phyloP scores from a whole-genome alignment of 1,140 invertebrate genomes.

The Episyrphus balteatus region DNA sequence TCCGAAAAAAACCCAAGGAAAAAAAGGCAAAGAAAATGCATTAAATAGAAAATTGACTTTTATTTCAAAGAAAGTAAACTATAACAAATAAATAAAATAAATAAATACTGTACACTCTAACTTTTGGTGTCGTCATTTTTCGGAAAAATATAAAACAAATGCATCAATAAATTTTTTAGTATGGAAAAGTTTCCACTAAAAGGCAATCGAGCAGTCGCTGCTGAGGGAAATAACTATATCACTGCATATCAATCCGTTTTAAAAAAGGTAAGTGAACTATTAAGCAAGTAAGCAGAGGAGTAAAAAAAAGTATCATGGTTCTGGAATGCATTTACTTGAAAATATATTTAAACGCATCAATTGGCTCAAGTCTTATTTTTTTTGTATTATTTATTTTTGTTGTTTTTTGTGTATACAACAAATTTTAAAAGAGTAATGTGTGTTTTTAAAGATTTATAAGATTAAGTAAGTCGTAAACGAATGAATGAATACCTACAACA shows the following conservation, averaged over 20 bases:
- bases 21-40: too few relatives aligned
- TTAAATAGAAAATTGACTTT: background rate
- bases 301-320: background rate
- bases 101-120: conserved; percentile 1
- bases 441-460: conserved; percentile 10
- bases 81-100: background rate
- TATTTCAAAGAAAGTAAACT: background rate
- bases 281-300: background rate
- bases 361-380: background rate
- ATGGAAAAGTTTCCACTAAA: conserved; percentile 45
- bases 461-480: conserved; percentile 7
- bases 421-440: background rate
- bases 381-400: background rate
- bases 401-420: background rate
- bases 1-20: background rate
- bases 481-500: conserved; percentile 5
- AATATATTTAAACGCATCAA: background rate
- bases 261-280: conserved; percentile 39
- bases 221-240: conserved; percentile 35
- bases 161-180: background rate
- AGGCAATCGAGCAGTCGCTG: conserved; percentile 33
- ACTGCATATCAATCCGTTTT: conserved; percentile 42
- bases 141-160: conserved; percentile 1
- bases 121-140: conserved; percentile 1
- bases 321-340: background rate